phyloP scores from a whole-genome alignment of 2,113 vertebrate genomes.

The Oncorhynchus nerka region DNA sequence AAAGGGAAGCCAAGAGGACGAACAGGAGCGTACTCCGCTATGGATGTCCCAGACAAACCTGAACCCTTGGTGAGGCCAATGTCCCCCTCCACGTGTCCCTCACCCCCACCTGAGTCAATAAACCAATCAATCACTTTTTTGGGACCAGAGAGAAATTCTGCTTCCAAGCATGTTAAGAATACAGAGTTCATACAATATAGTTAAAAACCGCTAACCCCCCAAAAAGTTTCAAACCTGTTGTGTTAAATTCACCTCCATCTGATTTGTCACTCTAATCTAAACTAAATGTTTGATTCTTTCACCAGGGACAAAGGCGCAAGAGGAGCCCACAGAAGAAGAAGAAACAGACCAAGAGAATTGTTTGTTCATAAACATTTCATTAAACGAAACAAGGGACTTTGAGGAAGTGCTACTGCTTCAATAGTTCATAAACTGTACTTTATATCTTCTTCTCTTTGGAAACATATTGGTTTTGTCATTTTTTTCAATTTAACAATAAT shows the following conservation, averaged over 20 bases:
- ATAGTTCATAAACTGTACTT: neutral
- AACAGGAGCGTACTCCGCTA: conserved; percentile 54
- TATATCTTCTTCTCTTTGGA: neutral
- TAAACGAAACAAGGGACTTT: neutral
- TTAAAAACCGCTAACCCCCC: neutral
- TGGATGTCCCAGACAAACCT: conserved; percentile 31
- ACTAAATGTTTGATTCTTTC: neutral
- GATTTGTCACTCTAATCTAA: neutral
- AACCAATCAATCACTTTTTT: neutral
- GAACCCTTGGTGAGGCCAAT: neutral
- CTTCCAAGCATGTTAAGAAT: neutral
- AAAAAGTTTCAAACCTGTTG: neutral
- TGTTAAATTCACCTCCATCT: neutral
- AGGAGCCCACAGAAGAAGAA: neutral
- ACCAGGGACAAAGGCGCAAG: conserved; percentile 1
- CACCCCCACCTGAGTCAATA: neutral
- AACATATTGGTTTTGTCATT: neutral
- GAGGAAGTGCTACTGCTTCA: neutral
- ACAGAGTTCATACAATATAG: neutral
- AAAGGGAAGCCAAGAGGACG: conserved; percentile 41
- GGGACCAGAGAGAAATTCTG: neutral
- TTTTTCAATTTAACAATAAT: neutral
- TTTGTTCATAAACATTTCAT: neutral
- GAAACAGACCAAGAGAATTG: neutral
- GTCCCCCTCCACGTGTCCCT: neutral